Conservation (phyloP, 2,888 invertebrate species). For the Cordilura impudica region DNA sequence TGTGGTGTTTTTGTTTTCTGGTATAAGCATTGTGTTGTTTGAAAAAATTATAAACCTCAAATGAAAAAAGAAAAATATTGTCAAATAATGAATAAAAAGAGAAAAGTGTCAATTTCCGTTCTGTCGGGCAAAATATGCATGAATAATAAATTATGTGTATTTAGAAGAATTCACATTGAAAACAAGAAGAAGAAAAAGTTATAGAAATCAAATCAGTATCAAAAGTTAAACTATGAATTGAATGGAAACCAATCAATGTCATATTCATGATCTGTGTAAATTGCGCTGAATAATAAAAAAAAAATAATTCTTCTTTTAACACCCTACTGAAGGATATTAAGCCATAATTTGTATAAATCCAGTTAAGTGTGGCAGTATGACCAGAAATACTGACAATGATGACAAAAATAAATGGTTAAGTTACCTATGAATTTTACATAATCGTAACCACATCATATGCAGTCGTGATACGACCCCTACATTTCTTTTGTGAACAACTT, state of each 20-base stretch:
- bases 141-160: conserved; percentile 54
- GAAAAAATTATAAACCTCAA: conserved; percentile 43
- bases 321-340: no score
- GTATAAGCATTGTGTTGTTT: conserved; percentile 26
- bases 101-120: conserved; percentile 51
- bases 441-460: no score
- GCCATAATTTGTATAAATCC: no score
- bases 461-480: no score
- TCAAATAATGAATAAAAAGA: not conserved
- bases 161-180: conserved; percentile 22
- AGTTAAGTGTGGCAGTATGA: no score
- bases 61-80: not conserved
- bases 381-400: no score
- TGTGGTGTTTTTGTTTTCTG: conserved; percentile 29
- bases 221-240: not conserved
- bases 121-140: conserved; percentile 45
- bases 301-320: no score
- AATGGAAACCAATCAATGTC: conserved; percentile 37
- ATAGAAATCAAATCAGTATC: not conserved
- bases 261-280: conserved; percentile 13
- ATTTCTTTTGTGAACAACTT: no score
- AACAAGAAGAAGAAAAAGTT: not conserved
- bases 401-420: no score
- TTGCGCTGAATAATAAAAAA: no score
- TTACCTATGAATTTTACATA: no score